Percentiles rank a stretch among this genome's conserved stretches.
Evolutionary conservation across 1,140 invertebrate species (phyloP).

Genomic region (Rhopalosiphum padi): DNA sequence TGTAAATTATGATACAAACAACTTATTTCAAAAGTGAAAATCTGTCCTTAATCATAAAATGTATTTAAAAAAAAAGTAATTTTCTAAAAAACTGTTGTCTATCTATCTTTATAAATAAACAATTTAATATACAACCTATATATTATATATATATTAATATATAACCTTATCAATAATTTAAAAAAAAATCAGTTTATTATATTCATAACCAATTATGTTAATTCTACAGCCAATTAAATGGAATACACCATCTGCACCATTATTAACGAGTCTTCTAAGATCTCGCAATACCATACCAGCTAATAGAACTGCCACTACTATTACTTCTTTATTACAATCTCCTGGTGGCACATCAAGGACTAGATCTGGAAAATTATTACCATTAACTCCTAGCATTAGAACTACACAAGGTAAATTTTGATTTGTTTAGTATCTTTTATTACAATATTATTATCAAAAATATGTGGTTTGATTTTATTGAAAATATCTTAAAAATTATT

Average conservation of each 20-base stretch:
- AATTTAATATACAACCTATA: too few relatives aligned
- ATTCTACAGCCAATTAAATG: conserved; percentile 49
- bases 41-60: not conserved
- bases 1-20: not conserved
- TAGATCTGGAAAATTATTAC: conserved; percentile 56
- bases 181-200: not conserved
- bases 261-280: conserved; percentile 52
- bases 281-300: conserved; percentile 42
- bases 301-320: conserved; percentile 15
- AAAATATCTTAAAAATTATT: not conserved
- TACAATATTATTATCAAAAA: not conserved
- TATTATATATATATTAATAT: too few relatives aligned
- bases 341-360: conserved; percentile 39
- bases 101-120: not conserved
- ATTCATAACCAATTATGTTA: not conserved
- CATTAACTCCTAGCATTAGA: conserved; percentile 21
- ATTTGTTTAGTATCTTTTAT: not conserved
- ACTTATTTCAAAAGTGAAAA: not conserved
- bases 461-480: not conserved
- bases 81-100: not conserved
- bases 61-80: not conserved
- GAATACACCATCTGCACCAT: conserved; percentile 51
- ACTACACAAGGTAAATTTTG: conserved; percentile 36
- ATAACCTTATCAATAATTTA: not conserved
- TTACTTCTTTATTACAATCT: conserved; percentile 39